Percentiles rank a stretch among this genome's conserved stretches.
Evolutionary conservation across 2,797 vertebrate genomes (phyloP).

Genomic region (Tapirus indicus): DNA sequence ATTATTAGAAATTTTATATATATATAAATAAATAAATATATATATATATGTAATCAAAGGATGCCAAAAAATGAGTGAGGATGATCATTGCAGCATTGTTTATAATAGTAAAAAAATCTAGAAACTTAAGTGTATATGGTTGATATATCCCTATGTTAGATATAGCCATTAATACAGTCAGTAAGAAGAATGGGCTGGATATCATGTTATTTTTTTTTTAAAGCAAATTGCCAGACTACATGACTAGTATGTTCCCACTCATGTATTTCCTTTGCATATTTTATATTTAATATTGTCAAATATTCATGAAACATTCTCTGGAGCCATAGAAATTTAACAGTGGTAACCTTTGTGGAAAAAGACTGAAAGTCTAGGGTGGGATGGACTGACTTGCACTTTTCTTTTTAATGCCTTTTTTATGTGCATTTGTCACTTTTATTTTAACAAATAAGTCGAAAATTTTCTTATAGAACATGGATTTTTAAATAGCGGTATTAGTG

Average conservation of each 20-base stretch:
- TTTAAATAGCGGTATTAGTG: not conserved
- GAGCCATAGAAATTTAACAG: not conserved
- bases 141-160: not conserved
- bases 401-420: not conserved
- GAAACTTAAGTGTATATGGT: not conserved
- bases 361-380: not conserved
- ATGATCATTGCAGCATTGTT: not conserved
- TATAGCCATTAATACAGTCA: not conserved
- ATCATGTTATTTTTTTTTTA: not conserved
- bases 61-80: not conserved
- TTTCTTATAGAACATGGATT: not conserved
- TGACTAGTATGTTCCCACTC: not conserved
- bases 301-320: not conserved
- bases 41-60: not conserved
- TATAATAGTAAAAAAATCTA: not conserved
- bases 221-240: not conserved
- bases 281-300: not conserved
- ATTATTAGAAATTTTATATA: not conserved
- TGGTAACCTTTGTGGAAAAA: not conserved
- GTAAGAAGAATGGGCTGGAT: not conserved
- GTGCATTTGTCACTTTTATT: not conserved
- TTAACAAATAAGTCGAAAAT: constrained; percentile 43
- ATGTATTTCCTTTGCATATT: constrained; percentile 26
- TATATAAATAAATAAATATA: too few relatives aligned
- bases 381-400: not conserved